Base-by-base conservation (phyloP, 2,113 vertebrate genomes). In the Hylia prasina region DNA sequence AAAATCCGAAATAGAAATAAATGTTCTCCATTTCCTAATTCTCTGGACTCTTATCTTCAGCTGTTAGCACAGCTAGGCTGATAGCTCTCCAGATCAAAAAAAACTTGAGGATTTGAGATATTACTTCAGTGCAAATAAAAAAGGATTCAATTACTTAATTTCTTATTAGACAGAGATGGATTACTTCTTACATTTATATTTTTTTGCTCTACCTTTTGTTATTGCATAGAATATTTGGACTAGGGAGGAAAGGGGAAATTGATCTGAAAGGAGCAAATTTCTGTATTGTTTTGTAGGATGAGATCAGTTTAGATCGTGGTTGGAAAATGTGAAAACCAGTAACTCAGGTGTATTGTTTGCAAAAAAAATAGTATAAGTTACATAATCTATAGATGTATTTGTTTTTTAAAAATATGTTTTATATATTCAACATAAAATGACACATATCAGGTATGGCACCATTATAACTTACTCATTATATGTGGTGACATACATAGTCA, bases 381-480 rank as follows among this genome's bases (percentile, higher is more conserved):
- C 4, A 13, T 58, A 31, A 71, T 23, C 37, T 51, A 42, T 7
- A 77, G 24, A 54, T 23, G 4, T 11, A 40, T 45, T 64, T 71
- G 3, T 10, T 60, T 82, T 77, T 12, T 17, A 28, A 8, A 9
- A 68, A 31, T 61, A 21, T 6, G 1, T 30, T 91, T 47, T n/a
- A 11, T 50, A 33, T 51, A 60, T 42, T 48, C 2, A 44, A 11
- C 1, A 1, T n/a, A 45, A 82, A 69, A 64, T 68, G 39, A 72
- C 22, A 37, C 5, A 30, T 40, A 7, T 18, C 1, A 6, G 51
- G 24, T 58, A 30, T 1, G 1, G 11, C 45, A 37, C 3, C 24
- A 10, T 54, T 51, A 44, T 30, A 23, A 71, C 35, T 91, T 60
- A 45, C 2, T 82, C 37, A 19, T 35, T 58, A 10, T 44, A 35